These are phyloP conservation scores for Homalodisca vitripennis DNA, from an alignment of 1,140 invertebrate genomes.

Conservation along the genomic window DNA sequence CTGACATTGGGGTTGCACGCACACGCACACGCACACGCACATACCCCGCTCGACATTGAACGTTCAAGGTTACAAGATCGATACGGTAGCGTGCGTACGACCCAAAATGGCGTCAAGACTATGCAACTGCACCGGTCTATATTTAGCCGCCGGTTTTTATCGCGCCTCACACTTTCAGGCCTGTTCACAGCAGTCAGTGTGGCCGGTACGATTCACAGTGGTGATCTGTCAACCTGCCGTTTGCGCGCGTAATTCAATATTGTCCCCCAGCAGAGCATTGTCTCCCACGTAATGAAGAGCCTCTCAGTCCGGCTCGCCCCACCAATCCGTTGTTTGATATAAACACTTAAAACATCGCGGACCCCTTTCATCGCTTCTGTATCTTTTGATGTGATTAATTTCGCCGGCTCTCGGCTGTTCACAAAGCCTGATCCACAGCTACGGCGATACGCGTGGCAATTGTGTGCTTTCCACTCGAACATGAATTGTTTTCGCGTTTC, in stretches of 20 bases:
- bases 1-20: too few relatives aligned
- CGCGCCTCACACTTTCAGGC: not conserved
- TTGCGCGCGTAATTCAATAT: not conserved
- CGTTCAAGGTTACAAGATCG: too few relatives aligned
- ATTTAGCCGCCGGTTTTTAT: not conserved
- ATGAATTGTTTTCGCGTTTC: too few relatives aligned
- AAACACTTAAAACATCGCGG: not conserved
- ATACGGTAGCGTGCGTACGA: too few relatives aligned
- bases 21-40: too few relatives aligned
- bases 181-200: not conserved
- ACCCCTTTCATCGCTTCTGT: not conserved
- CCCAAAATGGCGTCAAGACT: too few relatives aligned
- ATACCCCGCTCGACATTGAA: too few relatives aligned
- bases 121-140: too few relatives aligned
- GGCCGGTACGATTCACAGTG: not conserved
- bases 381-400: conserved; percentile 13
- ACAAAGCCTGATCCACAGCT: not conserved
- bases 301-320: not conserved
- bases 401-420: not conserved
- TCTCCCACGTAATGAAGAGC: conserved; percentile 2
- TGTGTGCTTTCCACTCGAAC: not conserved
- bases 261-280: not conserved
- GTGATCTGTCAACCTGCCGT: too few relatives aligned
- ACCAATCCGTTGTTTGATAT: not conserved
- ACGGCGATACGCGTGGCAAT: not conserved